These are phyloP conservation scores for Sarotherodon lohbergeri DNA, from an alignment of 2,113 vertebrate species.

Conservation along the genomic window DNA sequence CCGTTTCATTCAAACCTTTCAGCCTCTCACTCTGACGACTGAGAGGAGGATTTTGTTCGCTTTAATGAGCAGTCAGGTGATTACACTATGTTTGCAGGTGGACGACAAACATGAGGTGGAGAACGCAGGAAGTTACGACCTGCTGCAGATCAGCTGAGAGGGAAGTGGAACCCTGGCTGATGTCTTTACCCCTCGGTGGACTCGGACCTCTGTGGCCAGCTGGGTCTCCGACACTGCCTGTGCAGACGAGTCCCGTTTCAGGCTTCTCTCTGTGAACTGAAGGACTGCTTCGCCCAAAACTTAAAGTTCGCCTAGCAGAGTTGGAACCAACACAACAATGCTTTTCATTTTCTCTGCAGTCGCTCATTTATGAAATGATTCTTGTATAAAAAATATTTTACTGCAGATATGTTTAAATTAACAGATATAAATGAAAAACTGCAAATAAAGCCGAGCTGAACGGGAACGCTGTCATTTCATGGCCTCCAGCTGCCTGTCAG, in stretches of 20 bases:
- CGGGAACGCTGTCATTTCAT: neutral
- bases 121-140: constrained; percentile 34
- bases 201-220: neutral
- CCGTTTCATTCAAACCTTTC: neutral
- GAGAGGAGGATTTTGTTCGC: neutral
- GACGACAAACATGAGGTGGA: constrained; percentile 54
- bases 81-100: constrained; percentile 13
- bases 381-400: neutral
- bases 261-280: neutral
- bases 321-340: neutral
- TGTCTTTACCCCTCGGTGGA: neutral
- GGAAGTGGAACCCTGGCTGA: neutral
- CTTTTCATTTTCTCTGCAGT: neutral
- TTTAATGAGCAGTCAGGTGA: neutral
- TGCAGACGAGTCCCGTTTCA: neutral
- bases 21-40: neutral
- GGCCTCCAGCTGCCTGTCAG: neutral
- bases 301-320: neutral
- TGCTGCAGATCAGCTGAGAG: constrained; percentile 60
- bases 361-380: neutral
- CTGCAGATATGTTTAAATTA: neutral
- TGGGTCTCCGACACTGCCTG: neutral
- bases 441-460: neutral
- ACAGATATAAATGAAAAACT: neutral
- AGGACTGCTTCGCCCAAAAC: neutral